phyloP scores from a whole-genome alignment of 1,140 invertebrate genomes.

The Cyclargus thomasi region DNA sequence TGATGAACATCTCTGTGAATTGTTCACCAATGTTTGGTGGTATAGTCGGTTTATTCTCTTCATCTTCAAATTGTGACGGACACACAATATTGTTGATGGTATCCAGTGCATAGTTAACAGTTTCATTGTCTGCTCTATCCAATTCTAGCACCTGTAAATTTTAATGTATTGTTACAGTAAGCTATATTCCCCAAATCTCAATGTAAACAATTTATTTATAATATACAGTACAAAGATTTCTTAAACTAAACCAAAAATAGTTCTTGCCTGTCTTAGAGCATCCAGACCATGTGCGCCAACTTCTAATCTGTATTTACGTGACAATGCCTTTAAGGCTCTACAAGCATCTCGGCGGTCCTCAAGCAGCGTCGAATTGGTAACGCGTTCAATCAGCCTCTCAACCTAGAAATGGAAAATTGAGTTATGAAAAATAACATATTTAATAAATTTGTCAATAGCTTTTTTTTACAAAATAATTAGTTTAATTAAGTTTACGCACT shows the following conservation, averaged over 20 bases:
- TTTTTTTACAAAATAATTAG: not conserved
- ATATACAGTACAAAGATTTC: too few relatives aligned
- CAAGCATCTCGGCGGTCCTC: constrained; percentile 98
- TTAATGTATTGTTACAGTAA: not conserved
- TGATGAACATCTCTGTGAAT: constrained; percentile 99
- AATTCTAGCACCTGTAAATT: constrained; percentile 78
- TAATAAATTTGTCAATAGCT: not conserved
- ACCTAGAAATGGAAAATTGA: constrained; percentile 77
- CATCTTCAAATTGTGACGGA: constrained; percentile 88
- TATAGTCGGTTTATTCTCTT: constrained; percentile 79
- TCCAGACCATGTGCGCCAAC: constrained; percentile 97
- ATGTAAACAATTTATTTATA: not conserved
- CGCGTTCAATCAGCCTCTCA: constrained; percentile 92
- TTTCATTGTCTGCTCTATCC: constrained; percentile 92
- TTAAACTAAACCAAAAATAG: too few relatives aligned
- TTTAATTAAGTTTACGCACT: not conserved
- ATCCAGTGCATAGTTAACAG: constrained; percentile 93
- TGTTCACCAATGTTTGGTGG: constrained; percentile 89
- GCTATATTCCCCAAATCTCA: not conserved
- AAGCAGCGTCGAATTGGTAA: constrained; percentile 92
- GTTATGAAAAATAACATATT: not conserved
- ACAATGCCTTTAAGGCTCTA: constrained; percentile 94
- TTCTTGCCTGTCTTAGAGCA: constrained; percentile 81
- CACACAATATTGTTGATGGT: constrained; percentile 93
- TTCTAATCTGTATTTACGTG: constrained; percentile 94